Evolutionary conservation across 2,113 vertebrate species (phyloP).

Genomic region (Azemiops feae): DNA sequence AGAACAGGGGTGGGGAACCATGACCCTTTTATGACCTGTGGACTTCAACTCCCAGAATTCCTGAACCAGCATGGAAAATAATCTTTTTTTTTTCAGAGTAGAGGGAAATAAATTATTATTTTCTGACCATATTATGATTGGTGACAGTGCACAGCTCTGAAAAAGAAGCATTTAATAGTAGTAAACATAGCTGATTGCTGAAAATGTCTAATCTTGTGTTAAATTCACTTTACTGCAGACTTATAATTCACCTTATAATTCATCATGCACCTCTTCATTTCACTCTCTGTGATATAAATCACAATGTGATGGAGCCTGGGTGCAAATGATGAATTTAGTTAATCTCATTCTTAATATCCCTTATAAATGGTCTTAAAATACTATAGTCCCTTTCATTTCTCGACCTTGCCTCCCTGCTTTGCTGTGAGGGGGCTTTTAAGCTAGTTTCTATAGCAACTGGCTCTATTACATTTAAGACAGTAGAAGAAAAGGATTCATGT

Average conservation of each 20-base stretch:
- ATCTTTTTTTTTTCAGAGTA: conserved; percentile 56
- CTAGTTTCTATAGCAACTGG: conserved; percentile 73
- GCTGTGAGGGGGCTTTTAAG: conserved; percentile 58
- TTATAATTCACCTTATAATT: conserved; percentile 67
- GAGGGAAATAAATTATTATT: conserved; percentile 57
- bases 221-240: conserved; percentile 45
- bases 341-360: conserved; percentile 52
- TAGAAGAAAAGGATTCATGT: conserved; percentile 56
- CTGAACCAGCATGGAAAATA: conserved; percentile 37
- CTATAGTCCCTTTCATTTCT: conserved; percentile 57
- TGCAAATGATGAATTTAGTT: conserved; percentile 57
- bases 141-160: conserved; percentile 36
- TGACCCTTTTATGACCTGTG: not conserved
- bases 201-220: conserved; percentile 54
- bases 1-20: conserved; percentile 19
- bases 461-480: conserved; percentile 64
- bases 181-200: conserved; percentile 55
- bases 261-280: conserved; percentile 57
- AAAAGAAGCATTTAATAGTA: conserved; percentile 40
- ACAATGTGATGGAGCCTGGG: conserved; percentile 34
- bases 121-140: conserved; percentile 55
- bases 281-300: conserved; percentile 52
- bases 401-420: conserved; percentile 37
- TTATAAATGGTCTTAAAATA: conserved; percentile 64
- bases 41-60: not conserved